Base-by-base conservation (phyloP, 2,797 vertebrate species). In the Pogoniulus pusillus region DNA sequence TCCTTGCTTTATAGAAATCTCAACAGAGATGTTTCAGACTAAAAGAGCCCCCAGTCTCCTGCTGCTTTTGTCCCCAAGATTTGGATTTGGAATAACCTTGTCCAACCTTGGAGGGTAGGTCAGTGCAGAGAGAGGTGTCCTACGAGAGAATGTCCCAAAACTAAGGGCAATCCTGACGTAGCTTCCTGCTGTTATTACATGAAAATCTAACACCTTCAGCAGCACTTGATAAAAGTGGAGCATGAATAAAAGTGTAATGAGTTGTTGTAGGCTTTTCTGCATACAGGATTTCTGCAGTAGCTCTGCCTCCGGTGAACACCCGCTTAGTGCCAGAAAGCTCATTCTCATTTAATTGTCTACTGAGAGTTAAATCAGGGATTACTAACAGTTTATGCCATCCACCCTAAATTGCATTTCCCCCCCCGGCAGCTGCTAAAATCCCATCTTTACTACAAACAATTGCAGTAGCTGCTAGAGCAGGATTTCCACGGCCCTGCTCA, bases 351-450 rank as follows among this genome's bases (percentile, higher is more conserved):
- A 76, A n/a, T 69, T 78, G 73, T 90, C 86, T 70, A 39, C 35
- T 32, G 95, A 88, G 91, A 96, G 29, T 83, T 78, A 85, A 91
- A 90, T 87, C 66, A 64, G 76, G 79, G 82, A 83, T 96, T 93
- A 95, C 90, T 90, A 94, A 70, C 84, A 54, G 79, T 93, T 93
- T 91, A 85, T 5, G 2, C 57, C 82, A 93, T 76, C 66, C 79
- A 60, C 54, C 73, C 84, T 89, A 81, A 96, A 94, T 87, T 85
- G 39, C 1, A 0, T 6, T 89, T 75, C 20, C 84, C 86, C 95
- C 91, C 95, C 29, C 81, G 76, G 66, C 84, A 90, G 84, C 86
- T 93, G 79, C 90, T 90, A 68, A 93, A 92, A 95, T 93, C 73
- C 76, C 77, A 63, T 93, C 60, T 83, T 93, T 89, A 9, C 35